Evolutionary conservation across 2,888 invertebrate genomes (phyloP), one percentile per base, ranked within the genome.

Genomic region (Lasioglossum pauxillum): DNA sequence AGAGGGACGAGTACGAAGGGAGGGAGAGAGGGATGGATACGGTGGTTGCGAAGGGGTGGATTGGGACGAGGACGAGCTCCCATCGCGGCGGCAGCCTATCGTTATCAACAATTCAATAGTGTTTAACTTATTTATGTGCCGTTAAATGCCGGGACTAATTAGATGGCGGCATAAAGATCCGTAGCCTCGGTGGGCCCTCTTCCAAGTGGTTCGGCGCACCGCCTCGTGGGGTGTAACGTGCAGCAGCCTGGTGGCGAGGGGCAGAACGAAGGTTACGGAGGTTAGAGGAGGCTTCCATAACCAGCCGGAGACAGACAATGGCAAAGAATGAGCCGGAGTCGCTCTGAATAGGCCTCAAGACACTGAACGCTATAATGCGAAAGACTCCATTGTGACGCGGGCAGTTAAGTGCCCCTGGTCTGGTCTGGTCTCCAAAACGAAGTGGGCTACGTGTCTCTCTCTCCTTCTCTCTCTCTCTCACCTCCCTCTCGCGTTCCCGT

Each of bases 301-400:
- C 93, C 93, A 92, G 90, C 90, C 91, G 89, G 88, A 91, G 93
- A 90, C 92, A 94, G 94, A 94, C 94, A 94, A 94, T 94, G 90
- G 93, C 91, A 91, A 94, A 94, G 94, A 94, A 94, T 94, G 90
- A 93, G 93, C 93, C 83, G 86, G 92, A 93, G 93, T 92, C 92
- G 88, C 90, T 87, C 87, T 94, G 94, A 94, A 94, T 94, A 94
- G 94, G 94, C 94, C 94, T 93, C 93, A 92, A 95, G 94, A 94
- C 94, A 94, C 93, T 93, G 93, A 94, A 93, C 92, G 93, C 92
- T 93, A 93, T 94, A 94, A 94, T 94, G 93, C 93, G 92, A 92
- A 94, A 93, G 93, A 93, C 93, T 93, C 93, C 93, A 94, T 95
- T 95, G 94, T 94, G 91, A 91, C 83, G 88, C 92, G 93, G 94